Conservation (phyloP, 2,113 vertebrate species). For the Bufo gargarizans region DNA sequence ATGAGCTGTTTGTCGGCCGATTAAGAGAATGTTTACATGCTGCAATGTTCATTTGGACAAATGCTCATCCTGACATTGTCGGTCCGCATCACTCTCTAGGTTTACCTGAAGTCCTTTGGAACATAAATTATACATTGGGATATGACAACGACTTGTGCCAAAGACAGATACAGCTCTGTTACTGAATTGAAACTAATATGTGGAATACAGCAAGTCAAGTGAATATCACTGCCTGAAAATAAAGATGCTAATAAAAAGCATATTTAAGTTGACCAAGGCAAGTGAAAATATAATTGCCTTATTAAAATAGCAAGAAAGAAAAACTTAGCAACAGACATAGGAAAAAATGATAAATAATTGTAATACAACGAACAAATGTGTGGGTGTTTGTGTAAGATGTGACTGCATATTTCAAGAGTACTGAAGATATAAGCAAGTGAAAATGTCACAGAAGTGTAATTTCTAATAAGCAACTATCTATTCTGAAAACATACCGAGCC, state of each 20-base stretch:
- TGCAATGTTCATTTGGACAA: too few species aligned
- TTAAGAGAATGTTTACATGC: too few species aligned
- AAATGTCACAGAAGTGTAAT: slow-evolving; percentile 53
- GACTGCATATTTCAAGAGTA: slow-evolving; percentile 27
- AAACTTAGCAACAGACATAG: background rate
- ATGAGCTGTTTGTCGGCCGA: too few species aligned
- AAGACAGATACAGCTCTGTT: background rate
- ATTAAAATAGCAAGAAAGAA: background rate
- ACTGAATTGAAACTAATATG: background rate
- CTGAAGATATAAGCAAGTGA: slow-evolving; percentile 20
- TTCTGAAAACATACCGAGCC: slow-evolving; percentile 38
- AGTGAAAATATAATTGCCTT: background rate
- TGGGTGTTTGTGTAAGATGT: slow-evolving; percentile 38
- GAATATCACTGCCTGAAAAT: background rate
- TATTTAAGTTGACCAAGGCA: background rate
- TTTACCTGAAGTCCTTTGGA: background rate
- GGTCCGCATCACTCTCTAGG: background rate
- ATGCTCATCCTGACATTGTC: too few species aligned
- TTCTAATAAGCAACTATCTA: slow-evolving; percentile 47
- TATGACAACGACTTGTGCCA: background rate
- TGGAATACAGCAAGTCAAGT: background rate
- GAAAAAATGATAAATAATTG: background rate
- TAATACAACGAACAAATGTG: slow-evolving; percentile 32
- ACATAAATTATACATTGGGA: background rate
- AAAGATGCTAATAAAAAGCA: background rate